A percentile compares a stretch with the other conserved stretches of the same genome.
Conservation (phyloP, 2,797 vertebrate genomes). For the Eupleurogrammus muticus region DNA sequence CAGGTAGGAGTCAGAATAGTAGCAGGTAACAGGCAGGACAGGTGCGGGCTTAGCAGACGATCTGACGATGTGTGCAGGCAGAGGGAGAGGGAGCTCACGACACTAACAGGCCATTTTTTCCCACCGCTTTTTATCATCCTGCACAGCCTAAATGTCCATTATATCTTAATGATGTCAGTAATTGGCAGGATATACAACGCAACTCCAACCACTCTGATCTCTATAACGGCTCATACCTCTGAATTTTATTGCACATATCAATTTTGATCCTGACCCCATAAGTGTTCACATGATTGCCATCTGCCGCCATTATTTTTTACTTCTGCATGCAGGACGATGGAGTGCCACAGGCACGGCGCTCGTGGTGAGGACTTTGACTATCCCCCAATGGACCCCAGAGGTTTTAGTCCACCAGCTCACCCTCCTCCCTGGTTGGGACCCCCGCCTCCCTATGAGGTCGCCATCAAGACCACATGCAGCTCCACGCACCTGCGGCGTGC, state of each 20-base stretch:
- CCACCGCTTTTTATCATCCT: conserved; percentile 8
- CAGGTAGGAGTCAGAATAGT: no score
- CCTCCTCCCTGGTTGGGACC: conserved; percentile 81
- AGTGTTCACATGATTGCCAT: conserved; percentile 6
- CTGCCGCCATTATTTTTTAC: conserved; percentile 29
- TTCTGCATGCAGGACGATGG: conserved; percentile 72
- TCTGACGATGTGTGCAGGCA: no score
- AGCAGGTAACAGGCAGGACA: no score
- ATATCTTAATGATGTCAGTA: conserved; percentile 20
- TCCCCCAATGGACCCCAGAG: conserved; percentile 83
- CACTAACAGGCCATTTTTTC: neutral
- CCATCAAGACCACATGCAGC: conserved; percentile 88
- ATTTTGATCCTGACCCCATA: conserved; percentile 9
- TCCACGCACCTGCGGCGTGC: conserved; percentile 85
- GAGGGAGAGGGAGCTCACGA: no score
- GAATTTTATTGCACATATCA: neutral
- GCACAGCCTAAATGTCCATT: conserved; percentile 6
- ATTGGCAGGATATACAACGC: conserved; percentile 27
- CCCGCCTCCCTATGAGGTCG: conserved; percentile 84
- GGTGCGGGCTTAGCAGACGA: no score
- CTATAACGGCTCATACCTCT: conserved; percentile 7
- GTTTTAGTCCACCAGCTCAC: conserved; percentile 76
- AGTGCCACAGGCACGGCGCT: conserved; percentile 72
- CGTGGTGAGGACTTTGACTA: conserved; percentile 85
- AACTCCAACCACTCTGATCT: conserved; percentile 25